These are phyloP conservation scores for Mastomys natalensis DNA, from an alignment of 2,113 vertebrate species.

Conservation along the genomic window DNA sequence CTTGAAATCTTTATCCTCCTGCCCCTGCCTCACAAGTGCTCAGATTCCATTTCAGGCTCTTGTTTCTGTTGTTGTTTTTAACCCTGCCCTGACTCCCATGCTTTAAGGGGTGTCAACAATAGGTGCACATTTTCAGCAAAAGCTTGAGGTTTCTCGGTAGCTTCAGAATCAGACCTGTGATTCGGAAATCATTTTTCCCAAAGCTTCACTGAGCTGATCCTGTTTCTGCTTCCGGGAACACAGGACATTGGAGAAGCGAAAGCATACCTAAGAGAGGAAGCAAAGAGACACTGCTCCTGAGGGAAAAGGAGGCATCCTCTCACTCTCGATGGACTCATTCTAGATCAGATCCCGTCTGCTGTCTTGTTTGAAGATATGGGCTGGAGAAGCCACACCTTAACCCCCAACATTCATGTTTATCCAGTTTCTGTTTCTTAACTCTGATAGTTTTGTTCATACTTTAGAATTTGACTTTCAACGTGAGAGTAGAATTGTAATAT, in stretches of 20 bases:
- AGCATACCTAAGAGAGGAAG: fast-evolving
- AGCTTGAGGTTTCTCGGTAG: background rate
- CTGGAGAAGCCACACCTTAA: background rate
- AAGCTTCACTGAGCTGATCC: background rate
- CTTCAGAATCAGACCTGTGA: background rate
- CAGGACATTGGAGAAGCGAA: too few relatives aligned
- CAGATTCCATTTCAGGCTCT: background rate
- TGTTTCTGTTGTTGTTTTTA: background rate
- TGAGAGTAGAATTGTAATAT: too few relatives aligned
- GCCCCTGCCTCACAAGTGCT: background rate
- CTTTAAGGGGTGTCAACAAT: fast-evolving
- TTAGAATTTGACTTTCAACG: background rate
- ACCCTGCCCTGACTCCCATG: too few relatives aligned
- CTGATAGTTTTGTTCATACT: background rate
- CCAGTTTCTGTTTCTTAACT: background rate
- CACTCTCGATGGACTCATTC: background rate
- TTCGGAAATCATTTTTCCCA: background rate
- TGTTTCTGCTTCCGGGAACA: fast-evolving
- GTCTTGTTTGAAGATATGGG: background rate
- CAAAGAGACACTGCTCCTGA: background rate
- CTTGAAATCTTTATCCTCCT: background rate
- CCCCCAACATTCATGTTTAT: background rate
- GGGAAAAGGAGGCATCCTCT: background rate
- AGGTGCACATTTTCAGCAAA: background rate
- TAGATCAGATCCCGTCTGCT: background rate